phyloP scores from a whole-genome alignment of 2,113 vertebrate species.

The Scopus umbretta region DNA sequence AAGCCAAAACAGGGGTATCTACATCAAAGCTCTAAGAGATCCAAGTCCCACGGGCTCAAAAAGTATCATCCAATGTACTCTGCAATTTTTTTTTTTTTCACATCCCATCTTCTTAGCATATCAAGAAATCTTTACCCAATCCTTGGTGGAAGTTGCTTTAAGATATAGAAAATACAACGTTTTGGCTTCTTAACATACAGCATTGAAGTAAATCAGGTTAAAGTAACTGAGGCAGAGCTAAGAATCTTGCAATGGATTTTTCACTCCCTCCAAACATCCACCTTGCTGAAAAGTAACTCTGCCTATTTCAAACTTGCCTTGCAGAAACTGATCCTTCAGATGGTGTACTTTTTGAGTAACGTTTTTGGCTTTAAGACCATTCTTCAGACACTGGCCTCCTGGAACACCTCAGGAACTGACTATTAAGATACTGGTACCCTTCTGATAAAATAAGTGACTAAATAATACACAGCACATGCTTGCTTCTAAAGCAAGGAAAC shows the following conservation, averaged over 20 bases:
- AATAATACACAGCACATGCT: background rate
- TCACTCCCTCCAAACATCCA: background rate
- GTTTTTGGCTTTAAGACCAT: background rate
- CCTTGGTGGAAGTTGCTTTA: background rate
- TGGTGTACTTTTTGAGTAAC: background rate
- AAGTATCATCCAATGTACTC: background rate
- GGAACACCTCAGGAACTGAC: background rate
- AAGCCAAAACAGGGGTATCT: background rate
- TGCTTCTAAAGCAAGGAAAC: background rate
- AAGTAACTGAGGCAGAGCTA: background rate
- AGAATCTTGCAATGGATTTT: background rate
- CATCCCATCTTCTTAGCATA: background rate
- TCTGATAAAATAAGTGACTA: background rate
- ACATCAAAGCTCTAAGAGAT: background rate
- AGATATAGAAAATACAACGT: background rate
- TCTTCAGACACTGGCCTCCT: background rate
- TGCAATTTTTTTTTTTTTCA: background rate
- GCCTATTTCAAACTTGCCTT: background rate
- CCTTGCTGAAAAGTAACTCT: background rate
- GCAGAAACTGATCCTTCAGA: background rate
- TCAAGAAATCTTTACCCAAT: background rate
- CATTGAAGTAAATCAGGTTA: background rate
- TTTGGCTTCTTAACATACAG: background rate
- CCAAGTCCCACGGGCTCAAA: background rate
- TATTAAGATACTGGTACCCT: background rate